These are phyloP conservation scores for Hirtodrosophila trivittata DNA, from an alignment of 2,888 invertebrate genomes.

Conservation along the genomic window DNA sequence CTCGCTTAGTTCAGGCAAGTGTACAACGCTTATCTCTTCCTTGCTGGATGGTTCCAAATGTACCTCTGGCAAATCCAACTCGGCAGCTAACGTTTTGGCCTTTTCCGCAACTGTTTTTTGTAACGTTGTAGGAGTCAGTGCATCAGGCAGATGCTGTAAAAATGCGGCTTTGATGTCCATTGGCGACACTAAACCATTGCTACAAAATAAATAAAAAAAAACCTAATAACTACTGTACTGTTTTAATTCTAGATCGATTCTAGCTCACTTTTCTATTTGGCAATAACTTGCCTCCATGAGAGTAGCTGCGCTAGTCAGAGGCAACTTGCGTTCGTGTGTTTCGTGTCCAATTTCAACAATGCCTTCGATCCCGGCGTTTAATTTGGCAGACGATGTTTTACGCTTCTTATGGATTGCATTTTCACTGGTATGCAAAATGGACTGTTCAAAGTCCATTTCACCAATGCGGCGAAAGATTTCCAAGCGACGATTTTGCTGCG, in stretches of 20 bases:
- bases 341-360: conserved; percentile 83
- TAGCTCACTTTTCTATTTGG: conserved; percentile 56
- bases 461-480: conserved; percentile 89
- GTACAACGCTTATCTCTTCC: conserved; percentile 58
- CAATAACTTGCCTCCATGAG: conserved; percentile 85
- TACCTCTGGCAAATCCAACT: conserved; percentile 77
- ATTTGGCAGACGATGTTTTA: conserved; percentile 21
- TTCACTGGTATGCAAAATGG: conserved; percentile 88
- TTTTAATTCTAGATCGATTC: too few relatives aligned
- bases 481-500: conserved; percentile 85
- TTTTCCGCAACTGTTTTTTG: conserved; percentile 90
- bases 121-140: conserved; percentile 87
- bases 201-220: conserved; percentile 13
- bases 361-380: conserved; percentile 45
- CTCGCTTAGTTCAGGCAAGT: conserved; percentile 25
- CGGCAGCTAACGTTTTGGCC: conserved; percentile 86
- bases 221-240: too few relatives aligned
- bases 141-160: conserved; percentile 84
- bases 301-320: conserved; percentile 81
- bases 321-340: conserved; percentile 44
- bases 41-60: conserved; percentile 68
- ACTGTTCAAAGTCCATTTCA: conserved; percentile 89
- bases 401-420: conserved; percentile 48
- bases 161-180: conserved; percentile 65
- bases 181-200: conserved; percentile 63